Base-by-base conservation (phyloP, 2,888 invertebrate genomes). In the Melinaea menophilus region DNA sequence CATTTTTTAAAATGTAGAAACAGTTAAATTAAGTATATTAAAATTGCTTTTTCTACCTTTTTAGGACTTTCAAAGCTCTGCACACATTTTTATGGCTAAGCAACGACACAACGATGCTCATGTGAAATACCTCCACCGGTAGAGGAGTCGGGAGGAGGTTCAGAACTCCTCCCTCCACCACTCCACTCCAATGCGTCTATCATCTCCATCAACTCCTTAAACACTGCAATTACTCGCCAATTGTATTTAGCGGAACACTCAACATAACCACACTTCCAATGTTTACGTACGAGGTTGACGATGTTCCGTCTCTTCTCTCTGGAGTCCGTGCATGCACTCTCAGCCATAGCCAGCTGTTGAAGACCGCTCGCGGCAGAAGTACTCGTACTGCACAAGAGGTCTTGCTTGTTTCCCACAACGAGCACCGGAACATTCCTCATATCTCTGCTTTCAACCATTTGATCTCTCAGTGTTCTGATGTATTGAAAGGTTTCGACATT, bases 181-280 rank as follows among this genome's bases (percentile, higher is more conserved):
- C 93, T 91, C 82, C 93, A 93, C 76, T 94, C 94, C 64, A 94
- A 84, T 62, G 92, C 91, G 73, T 95, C 94, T 65, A 95, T 93
- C 91, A 93, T 94, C 76, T 94, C 94, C 92, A 95, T 95, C 61
- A 96, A 82, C 83, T 97, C 97, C 70, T 95, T 95, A 79, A 97
- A 97, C 35, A 96, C 94, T 66, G 95, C 93, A 72, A 96, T 94
- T 9, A 97, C 94, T 67, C 95, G 93, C 95, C 96, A 97, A 83
- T 97, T 97, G 80, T 95, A 98, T 88, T 97, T 97, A 60, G 98
- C 98, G 66, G 98, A 98, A 83, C 98, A 98, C 85, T 98, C 98
- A 57, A 98, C 94, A 80, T 98, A 98, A 31, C 96, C 95, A 77
- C 97, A 97, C 81, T 97, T 96, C 98, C 98, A 98, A 80, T 98